phyloP scores from a whole-genome alignment of 2,113 vertebrate genomes.

The Pao palembangensis region DNA sequence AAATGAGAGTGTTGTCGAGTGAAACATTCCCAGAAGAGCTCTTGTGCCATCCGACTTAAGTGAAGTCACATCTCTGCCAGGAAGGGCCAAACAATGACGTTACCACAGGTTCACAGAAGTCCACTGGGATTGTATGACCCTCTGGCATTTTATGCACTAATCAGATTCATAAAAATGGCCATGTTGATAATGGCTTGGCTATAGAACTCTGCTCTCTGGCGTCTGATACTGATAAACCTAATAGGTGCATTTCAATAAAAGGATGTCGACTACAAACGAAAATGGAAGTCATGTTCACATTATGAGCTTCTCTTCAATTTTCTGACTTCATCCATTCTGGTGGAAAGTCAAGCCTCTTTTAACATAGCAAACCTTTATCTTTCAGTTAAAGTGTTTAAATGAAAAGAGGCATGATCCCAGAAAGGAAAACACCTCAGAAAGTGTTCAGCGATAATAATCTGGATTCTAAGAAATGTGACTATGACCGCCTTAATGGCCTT shows the following conservation, averaged over 20 bases:
- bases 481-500: no score
- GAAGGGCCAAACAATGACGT: slow-evolving; percentile 65
- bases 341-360: slow-evolving; percentile 3
- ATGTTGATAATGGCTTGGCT: slow-evolving; percentile 70
- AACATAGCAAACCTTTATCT: background rate
- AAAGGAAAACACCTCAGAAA: no score
- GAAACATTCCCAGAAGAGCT: slow-evolving; percentile 50
- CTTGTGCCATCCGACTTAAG: slow-evolving; percentile 62
- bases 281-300: slow-evolving; percentile 4
- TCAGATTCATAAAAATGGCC: slow-evolving; percentile 70
- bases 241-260: slow-evolving; percentile 47
- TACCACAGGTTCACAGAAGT: slow-evolving; percentile 70
- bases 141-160: slow-evolving; percentile 69
- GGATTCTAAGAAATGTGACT: no score
- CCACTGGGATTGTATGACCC: slow-evolving; percentile 54
- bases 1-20: slow-evolving; percentile 4
- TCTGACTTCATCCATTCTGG: background rate
- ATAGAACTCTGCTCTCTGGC: slow-evolving; percentile 41
- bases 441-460: no score
- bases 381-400: no score
- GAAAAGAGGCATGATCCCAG: no score
- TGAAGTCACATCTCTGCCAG: slow-evolving; percentile 73
- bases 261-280: slow-evolving; percentile 19
- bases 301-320: slow-evolving; percentile 4
- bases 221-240: slow-evolving; percentile 37